Base-by-base conservation (phyloP, 1,140 invertebrate species). In the Ooceraea biroi region DNA sequence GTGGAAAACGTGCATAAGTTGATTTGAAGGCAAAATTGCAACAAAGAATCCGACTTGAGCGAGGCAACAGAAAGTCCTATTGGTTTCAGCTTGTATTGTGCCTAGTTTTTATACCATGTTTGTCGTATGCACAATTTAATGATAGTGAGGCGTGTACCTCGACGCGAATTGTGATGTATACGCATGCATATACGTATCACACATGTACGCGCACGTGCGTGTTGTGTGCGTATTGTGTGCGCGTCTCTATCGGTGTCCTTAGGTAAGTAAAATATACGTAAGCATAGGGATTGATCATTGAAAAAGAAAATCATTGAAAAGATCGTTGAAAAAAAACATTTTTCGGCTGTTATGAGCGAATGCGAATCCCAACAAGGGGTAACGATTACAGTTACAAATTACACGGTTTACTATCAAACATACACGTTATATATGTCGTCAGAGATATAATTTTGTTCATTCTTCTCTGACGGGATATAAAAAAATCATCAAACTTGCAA, bases 61-160 rank as follows among this genome's bases (percentile, higher is more conserved):
- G 50, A 82, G 66, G 69, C 44, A 44, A 74, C 68, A 74, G 69
- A 83, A 66, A 78, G 73, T 68, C 61, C 57, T 52, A 86, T 77
- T 85, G 73, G 60, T 85, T 88, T 88, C 30, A 74, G 63, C 63
- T 86, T 80, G 60, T 80, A 89, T 74, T 74, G 87, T 91, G 87
- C 90, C 87, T 90, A 90, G 89, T 91, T 90, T 90, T 91, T 90
- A 87, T 91, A 91, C 87, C 76, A 36, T 12, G 25, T 84, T 71
- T 12, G 65, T 84, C 76, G 19, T 52, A 57, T 80, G 52, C 76
- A 36, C 74, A 27, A 82, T 84, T 82, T 80, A 69, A 69, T 76
- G 50, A 25, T 17, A 52, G 44, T 4, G 69, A 78, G 57, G 44
- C 11, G 44, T 19, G 46, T 63, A 55, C 36, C 27, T 69, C 22